A percentile compares a stretch with the other conserved stretches of the same genome.
Evolutionary conservation across 2,888 invertebrate genomes (phyloP).

Genomic region (Xestia xanthographa): DNA sequence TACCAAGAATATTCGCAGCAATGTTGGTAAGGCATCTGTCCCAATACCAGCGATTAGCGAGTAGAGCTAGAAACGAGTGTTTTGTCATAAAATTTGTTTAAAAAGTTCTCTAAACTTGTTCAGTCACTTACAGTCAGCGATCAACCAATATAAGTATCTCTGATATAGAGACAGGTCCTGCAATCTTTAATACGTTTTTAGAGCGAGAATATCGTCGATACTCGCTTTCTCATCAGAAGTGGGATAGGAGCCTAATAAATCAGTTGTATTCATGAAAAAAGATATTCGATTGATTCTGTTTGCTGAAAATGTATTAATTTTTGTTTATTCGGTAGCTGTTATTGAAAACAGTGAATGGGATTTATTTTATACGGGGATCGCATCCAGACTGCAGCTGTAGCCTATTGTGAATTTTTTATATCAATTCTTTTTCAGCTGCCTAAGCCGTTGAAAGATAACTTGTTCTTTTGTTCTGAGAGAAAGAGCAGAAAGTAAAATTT

Average conservation of each 20-base stretch:
- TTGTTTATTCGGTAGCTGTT: not conserved
- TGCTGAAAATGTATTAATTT: not conserved
- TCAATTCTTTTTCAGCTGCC: not conserved
- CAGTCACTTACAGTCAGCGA: not conserved
- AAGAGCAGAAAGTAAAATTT: not conserved
- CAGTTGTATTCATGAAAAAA: slow-evolving; percentile 4
- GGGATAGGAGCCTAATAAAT: not conserved
- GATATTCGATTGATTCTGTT: not conserved
- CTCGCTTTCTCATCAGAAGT: not conserved
- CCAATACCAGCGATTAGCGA: not conserved
- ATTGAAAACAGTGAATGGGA: not conserved
- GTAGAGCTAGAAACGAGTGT: not conserved
- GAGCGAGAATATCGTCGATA: not conserved
- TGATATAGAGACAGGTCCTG: not conserved
- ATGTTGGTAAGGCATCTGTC: slow-evolving; percentile 31
- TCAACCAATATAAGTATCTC: not conserved
- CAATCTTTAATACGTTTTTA: not conserved
- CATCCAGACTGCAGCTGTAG: too few species aligned
- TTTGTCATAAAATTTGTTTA: not conserved
- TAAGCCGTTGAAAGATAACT: too few species aligned
- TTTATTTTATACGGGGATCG: not conserved
- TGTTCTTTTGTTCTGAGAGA: not conserved
- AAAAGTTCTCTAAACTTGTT: not conserved
- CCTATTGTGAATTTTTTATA: not conserved
- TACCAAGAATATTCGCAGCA: slow-evolving; percentile 68